Evolutionary conservation across 2,888 invertebrate species (phyloP).

Genomic region (Xylota sylvarum): DNA sequence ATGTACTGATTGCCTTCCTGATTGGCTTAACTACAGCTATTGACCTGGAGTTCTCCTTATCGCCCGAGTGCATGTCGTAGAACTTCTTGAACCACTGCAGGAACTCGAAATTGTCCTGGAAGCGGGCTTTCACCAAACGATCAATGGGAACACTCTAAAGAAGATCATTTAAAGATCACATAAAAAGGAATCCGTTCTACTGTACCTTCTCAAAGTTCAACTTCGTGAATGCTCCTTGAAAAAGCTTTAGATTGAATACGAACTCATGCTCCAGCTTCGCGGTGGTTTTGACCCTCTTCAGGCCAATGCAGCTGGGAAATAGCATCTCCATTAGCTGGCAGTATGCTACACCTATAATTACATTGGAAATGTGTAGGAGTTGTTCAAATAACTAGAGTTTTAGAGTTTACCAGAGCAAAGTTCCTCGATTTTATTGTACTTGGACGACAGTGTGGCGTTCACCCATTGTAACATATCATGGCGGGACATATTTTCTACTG

Average conservation of each 20-base stretch:
- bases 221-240: conserved; percentile 97
- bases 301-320: conserved; percentile 93
- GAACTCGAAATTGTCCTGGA: conserved; percentile 99
- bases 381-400: not conserved
- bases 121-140: conserved; percentile 95
- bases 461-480: conserved; percentile 99
- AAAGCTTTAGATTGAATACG: conserved; percentile 98
- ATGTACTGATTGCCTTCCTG: conserved; percentile 61
- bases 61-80: conserved; percentile 98
- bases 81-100: conserved; percentile 99
- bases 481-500: conserved; percentile 92
- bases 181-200: conserved; percentile 48
- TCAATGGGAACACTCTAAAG: conserved; percentile 83
- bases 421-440: conserved; percentile 98
- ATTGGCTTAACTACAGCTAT: conserved; percentile 68
- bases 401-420: conserved; percentile 89
- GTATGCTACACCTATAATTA: conserved; percentile 93
- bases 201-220: conserved; percentile 98
- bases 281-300: conserved; percentile 97
- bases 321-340: conserved; percentile 99
- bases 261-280: conserved; percentile 99
- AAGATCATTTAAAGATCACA: conserved; percentile 59
- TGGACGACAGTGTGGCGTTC: conserved; percentile 96
- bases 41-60: conserved; percentile 87
- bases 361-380: not conserved